Conservation (phyloP, 2,797 vertebrate species). For the Hydrocynus forskahlii region DNA sequence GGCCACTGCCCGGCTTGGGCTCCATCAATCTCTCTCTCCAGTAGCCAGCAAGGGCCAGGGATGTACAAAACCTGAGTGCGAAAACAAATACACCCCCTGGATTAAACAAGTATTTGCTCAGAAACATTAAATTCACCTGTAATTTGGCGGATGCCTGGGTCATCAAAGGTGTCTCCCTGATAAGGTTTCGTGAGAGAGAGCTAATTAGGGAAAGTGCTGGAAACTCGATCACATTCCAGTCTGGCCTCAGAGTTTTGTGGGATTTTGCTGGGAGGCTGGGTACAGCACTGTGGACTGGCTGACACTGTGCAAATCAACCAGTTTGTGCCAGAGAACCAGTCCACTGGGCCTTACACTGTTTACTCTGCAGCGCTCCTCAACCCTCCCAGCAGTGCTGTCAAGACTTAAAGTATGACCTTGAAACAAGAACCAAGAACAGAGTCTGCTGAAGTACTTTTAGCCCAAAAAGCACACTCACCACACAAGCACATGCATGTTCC, state of each 20-base stretch:
- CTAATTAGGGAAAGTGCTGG: conserved; percentile 70
- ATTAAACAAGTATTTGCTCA: conserved; percentile 54
- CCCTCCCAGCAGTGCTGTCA: conserved; percentile 50
- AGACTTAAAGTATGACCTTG: conserved; percentile 55
- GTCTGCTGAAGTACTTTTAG: conserved; percentile 43
- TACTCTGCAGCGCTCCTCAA: conserved; percentile 54
- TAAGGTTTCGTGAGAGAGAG: conserved; percentile 61
- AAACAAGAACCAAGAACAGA: conserved; percentile 48
- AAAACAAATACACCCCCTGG: conserved; percentile 56
- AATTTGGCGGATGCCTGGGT: conserved; percentile 61
- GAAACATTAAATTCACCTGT: conserved; percentile 57
- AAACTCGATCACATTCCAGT: conserved; percentile 63
- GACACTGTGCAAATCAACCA: conserved; percentile 62
- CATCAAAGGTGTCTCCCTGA: conserved; percentile 56
- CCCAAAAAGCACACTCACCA: conserved; percentile 35
- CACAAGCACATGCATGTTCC: conserved; percentile 37
- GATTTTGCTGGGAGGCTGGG: conserved; percentile 55
- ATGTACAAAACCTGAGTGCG: conserved; percentile 43
- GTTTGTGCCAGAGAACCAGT: conserved; percentile 55
- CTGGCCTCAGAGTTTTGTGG: conserved; percentile 60
- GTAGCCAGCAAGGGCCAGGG: conserved; percentile 8
- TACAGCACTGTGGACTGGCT: conserved; percentile 50
- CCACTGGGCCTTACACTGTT: conserved; percentile 54
- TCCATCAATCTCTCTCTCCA: conserved; percentile 37
- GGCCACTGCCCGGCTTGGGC: conserved; percentile 30